Evolutionary conservation across 1,140 invertebrate species (phyloP), one percentile per base, ranked within the genome.

Genomic region (Drosophila sechellia): DNA sequence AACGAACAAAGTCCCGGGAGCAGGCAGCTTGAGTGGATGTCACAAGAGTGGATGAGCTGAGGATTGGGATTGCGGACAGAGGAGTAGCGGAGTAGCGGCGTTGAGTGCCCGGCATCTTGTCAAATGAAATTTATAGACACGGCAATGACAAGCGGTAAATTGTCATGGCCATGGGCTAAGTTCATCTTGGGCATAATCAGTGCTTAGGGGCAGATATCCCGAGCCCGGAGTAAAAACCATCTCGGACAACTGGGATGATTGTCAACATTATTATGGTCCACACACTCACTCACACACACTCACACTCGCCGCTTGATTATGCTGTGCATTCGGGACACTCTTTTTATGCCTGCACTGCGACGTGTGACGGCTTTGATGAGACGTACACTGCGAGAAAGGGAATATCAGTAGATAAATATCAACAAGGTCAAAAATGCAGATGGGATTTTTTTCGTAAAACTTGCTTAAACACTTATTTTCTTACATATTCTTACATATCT

Each of bases 341-440:
- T 87, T 87, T 86, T 87, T 87, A 87, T 87, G 83, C 83, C 83
- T 87, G 83, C 83, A 87, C 65, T 89, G 84, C 84, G 83, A 87
- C 83, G 83, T 87, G 83, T 87, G 75, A 79, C 77, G 80, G 77
- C 63, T 86, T 85, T 69, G 78, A 85, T 85, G 81, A 87, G 83
- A 25, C 12, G 11, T 35, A 12, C 64, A 68, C 64, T 68, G 4
- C 3, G 5, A 34, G 27, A 13, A 65, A 39, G 6, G 31, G 2
- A 8, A 8, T 31, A 8, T 10, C 2, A 10, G 6, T 31, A 31
- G 8, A 31, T 31, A 31, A 8, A 8, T 10, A 8, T 31, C 1
- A 31, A 10, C 6, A 3, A 31, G 31, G 8, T 10, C 31, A 8
- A 31, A 10, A 31, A 31, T 2, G 2, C 31, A 31, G 31, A 31